Conservation (phyloP, 2,797 vertebrate species). For the Typhlichthys subterraneus region DNA sequence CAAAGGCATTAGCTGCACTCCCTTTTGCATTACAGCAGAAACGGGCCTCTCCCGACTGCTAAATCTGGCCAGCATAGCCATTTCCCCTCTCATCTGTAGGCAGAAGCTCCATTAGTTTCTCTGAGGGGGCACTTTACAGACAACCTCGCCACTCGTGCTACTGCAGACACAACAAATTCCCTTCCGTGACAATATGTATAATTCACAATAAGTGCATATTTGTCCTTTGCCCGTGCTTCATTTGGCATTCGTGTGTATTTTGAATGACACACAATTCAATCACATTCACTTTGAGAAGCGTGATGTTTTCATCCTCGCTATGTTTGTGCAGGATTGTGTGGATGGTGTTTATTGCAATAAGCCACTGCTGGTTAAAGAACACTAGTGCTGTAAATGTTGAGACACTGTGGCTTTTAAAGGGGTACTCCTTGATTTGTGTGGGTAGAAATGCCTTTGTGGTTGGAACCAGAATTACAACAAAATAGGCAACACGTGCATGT, state of each 20-base stretch:
- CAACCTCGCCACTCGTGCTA: constrained; percentile 44
- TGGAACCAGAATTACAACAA: no score
- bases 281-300: constrained; percentile 15
- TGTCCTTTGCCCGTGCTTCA: constrained; percentile 48
- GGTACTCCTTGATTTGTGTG: no score
- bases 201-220: constrained; percentile 71
- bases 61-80: constrained; percentile 63
- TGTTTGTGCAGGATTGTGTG: no score
- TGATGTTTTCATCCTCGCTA: neutral
- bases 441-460: no score
- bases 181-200: constrained; percentile 63
- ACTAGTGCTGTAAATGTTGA: no score
- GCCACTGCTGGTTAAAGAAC: no score
- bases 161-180: constrained; percentile 62
- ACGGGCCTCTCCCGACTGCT: constrained; percentile 45
- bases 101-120: constrained; percentile 71
- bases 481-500: no score
- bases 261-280: constrained; percentile 45
- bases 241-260: constrained; percentile 20
- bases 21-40: constrained; percentile 61
- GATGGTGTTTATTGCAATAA: no score
- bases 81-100: constrained; percentile 48
- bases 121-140: constrained; percentile 64
- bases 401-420: no score
- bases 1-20: constrained; percentile 56